These are phyloP conservation scores for Panorpa germanica DNA, from an alignment of 2,888 invertebrate genomes.

Conservation along the genomic window DNA sequence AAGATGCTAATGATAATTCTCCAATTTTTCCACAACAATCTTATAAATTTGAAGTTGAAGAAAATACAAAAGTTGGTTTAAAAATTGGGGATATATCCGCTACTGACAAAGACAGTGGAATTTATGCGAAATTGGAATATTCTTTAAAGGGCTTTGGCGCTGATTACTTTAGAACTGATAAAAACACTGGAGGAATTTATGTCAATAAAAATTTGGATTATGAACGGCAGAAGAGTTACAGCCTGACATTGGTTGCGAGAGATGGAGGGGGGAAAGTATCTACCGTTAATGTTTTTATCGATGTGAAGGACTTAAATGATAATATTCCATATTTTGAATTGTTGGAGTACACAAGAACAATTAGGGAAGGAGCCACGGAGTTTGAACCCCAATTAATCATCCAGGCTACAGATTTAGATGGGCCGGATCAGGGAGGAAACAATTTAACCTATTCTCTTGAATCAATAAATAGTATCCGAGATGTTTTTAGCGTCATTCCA, in stretches of 20 bases:
- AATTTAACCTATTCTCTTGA: conserved; percentile 42
- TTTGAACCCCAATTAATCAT: conserved; percentile 68
- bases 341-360: conserved; percentile 49
- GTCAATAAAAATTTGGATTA: conserved; percentile 50
- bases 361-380: conserved; percentile 53
- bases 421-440: conserved; percentile 50
- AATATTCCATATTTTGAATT: conserved; percentile 54
- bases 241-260: conserved; percentile 57
- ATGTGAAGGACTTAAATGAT: conserved; percentile 58
- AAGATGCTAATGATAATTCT: conserved; percentile 65
- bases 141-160: conserved; percentile 60
- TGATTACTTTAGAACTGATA: conserved; percentile 52
- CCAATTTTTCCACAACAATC: conserved; percentile 44
- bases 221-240: conserved; percentile 62
- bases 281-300: conserved; percentile 48
- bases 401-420: conserved; percentile 60
- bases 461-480: conserved; percentile 47
- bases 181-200: conserved; percentile 42
- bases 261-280: conserved; percentile 63
- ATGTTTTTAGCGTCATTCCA: conserved; percentile 43
- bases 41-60: conserved; percentile 45
- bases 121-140: conserved; percentile 53
- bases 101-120: conserved; percentile 51
- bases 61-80: conserved; percentile 39
- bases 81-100: conserved; percentile 47